These are phyloP conservation scores for Anguilla anguilla DNA, from an alignment of 2,797 vertebrate genomes.

Conservation along the genomic window DNA sequence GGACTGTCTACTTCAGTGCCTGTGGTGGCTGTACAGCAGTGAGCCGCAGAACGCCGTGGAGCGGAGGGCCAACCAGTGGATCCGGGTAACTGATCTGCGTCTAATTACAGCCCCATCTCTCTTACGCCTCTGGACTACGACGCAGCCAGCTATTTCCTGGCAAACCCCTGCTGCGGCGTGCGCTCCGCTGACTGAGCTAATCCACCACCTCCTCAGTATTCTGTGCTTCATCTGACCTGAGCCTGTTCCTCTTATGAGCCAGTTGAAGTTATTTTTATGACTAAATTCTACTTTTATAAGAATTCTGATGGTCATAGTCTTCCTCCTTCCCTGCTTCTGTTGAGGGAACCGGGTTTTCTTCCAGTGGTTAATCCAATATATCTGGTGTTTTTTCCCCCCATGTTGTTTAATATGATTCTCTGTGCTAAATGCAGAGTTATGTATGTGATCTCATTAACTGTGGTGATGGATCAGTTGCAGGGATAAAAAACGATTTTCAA, in stretches of 20 bases:
- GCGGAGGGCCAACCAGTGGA: slow-evolving; percentile 86
- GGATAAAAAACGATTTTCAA: not conserved
- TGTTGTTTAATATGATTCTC: not conserved
- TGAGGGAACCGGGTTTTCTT: not conserved
- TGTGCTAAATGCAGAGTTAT: not conserved
- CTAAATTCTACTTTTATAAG: slow-evolving; percentile 60
- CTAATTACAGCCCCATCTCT: not conserved
- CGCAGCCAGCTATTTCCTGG: not conserved
- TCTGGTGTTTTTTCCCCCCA: too few relatives aligned
- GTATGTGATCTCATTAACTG: not conserved
- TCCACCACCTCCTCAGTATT: not conserved
- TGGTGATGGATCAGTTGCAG: not conserved
- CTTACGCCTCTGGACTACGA: not conserved
- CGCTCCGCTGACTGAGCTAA: not conserved
- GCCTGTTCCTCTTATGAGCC: slow-evolving; percentile 46
- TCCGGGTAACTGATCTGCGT: slow-evolving; percentile 70
- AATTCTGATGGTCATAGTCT: slow-evolving; percentile 29
- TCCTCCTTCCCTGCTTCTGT: not conserved
- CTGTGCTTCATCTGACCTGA: not conserved
- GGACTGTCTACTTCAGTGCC: slow-evolving; percentile 79
- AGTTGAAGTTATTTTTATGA: slow-evolving; percentile 61
- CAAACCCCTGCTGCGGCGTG: not conserved
- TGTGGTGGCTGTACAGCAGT: slow-evolving; percentile 84
- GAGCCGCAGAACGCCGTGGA: slow-evolving; percentile 80
- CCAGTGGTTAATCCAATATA: not conserved